Conservation (phyloP, 92 coral and sea anemone genomes). For the Metridium senile region DNA sequence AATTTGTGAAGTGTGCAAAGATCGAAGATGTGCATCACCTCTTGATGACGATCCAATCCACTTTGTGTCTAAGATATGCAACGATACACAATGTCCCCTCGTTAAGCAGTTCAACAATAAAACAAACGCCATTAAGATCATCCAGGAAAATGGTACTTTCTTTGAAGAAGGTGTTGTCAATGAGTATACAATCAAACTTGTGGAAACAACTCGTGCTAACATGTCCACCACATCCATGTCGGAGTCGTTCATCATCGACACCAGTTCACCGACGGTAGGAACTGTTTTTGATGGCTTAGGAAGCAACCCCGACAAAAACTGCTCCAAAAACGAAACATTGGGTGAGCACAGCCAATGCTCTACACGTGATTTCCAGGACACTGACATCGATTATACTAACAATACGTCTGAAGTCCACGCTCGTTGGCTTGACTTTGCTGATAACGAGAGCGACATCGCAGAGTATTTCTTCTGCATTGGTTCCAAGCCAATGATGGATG, state of each 20-base stretch:
- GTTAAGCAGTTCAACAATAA: constrained; percentile 26
- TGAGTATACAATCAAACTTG: constrained; percentile 60
- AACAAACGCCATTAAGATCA: constrained; percentile 52
- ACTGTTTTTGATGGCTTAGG: constrained; percentile 91
- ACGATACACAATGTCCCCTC: constrained; percentile 41
- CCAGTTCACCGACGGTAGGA: constrained; percentile 82
- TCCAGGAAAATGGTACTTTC: constrained; percentile 59
- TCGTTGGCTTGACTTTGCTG: constrained; percentile 93
- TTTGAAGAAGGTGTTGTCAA: constrained; percentile 64
- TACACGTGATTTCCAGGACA: constrained; percentile 81
- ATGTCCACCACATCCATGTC: constrained; percentile 70
- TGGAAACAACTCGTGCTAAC: constrained; percentile 78
- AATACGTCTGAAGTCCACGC: constrained; percentile 84
- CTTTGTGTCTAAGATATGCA: constrained; percentile 60
- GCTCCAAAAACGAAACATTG: constrained; percentile 85
- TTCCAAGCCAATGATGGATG: constrained; percentile 72
- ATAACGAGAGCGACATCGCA: constrained; percentile 88
- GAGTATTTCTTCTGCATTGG: constrained; percentile 94
- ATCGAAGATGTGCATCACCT: constrained; percentile 48
- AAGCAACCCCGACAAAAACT: constrained; percentile 74
- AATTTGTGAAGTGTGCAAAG: constrained; percentile 66
- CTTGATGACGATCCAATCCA: constrained; percentile 63
- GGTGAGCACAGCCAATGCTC: constrained; percentile 96
- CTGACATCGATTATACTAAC: constrained; percentile 92
- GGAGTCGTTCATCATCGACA: constrained; percentile 85